Evolutionary conservation across 1,140 invertebrate species (phyloP).

Genomic region (Melipona quadrifasciata): DNA sequence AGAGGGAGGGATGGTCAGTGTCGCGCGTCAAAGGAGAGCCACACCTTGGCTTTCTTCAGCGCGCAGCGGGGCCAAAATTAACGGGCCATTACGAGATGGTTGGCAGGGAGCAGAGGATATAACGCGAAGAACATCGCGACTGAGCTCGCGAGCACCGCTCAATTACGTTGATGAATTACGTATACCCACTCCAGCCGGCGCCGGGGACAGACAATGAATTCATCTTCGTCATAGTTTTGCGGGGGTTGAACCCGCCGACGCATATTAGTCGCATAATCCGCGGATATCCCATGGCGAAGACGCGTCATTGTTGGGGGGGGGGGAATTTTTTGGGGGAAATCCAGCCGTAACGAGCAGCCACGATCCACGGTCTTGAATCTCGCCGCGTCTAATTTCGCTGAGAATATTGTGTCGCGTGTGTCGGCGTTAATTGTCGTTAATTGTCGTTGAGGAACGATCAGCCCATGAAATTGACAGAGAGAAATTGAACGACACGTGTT

Average conservation of each 20-base stretch:
- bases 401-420: neutral
- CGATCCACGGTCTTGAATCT: neutral
- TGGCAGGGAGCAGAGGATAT: slow-evolving; percentile 22
- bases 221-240: slow-evolving; percentile 64
- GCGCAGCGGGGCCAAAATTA: slow-evolving; percentile 57
- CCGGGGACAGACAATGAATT: slow-evolving; percentile 56
- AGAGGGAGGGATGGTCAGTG: slow-evolving; percentile 8
- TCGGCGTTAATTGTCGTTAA: no score
- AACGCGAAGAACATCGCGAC: slow-evolving; percentile 28
- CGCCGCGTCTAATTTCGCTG: neutral
- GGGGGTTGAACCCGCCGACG: slow-evolving; percentile 4
- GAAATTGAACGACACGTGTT: no score
- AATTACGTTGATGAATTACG: slow-evolving; percentile 70
- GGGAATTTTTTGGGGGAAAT: neutral
- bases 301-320: neutral
- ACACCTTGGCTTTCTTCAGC: no score
- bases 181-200: slow-evolving; percentile 41
- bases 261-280: slow-evolving; percentile 8
- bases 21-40: neutral
- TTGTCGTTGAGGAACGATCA: neutral
- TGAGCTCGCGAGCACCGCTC: slow-evolving; percentile 51
- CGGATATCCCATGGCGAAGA: neutral
- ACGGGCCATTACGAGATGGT: slow-evolving; percentile 65
- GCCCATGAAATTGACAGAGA: no score
- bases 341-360: neutral